These are phyloP conservation scores for Cranoglanis bouderius DNA, from an alignment of 2,113 vertebrate genomes.

Conservation along the genomic window DNA sequence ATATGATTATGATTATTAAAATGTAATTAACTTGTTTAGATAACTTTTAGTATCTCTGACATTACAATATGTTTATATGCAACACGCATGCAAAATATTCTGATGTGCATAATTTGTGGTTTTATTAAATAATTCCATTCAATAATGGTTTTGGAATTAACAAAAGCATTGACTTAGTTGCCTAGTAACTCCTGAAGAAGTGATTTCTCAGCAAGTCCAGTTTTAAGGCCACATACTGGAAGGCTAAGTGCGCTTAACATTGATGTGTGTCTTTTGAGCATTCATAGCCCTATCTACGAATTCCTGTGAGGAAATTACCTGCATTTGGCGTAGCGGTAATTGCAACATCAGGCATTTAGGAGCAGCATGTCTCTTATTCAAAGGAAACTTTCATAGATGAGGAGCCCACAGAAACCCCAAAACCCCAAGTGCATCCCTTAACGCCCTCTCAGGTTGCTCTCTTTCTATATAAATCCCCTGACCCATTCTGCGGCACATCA, in stretches of 20 bases:
- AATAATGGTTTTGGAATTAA: not conserved
- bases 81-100: not conserved
- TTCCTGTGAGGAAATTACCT: constrained; percentile 14
- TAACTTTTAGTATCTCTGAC: not conserved
- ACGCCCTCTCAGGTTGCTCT: constrained; percentile 29
- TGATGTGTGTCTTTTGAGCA: not conserved
- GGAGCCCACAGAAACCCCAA: constrained; percentile 57
- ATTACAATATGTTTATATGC: not conserved
- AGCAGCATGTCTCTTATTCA: constrained; percentile 48
- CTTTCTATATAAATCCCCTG: constrained; percentile 51
- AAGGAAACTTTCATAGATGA: constrained; percentile 49
- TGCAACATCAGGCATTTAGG: constrained; percentile 33
- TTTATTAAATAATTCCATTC: not conserved
- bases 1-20: not conserved
- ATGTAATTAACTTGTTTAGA: not conserved
- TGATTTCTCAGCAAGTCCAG: not conserved
- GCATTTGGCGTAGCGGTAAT: not conserved
- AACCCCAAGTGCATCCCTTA: constrained; percentile 45
- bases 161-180: not conserved
- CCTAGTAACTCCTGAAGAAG: not conserved
- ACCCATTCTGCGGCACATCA: constrained; percentile 45
- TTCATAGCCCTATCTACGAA: constrained; percentile 19
- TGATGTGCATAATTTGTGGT: not conserved
- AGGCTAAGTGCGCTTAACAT: not conserved
- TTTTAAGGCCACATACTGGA: not conserved